Conservation (phyloP, 1,140 invertebrate genomes). For the Drosophila subobscura region DNA sequence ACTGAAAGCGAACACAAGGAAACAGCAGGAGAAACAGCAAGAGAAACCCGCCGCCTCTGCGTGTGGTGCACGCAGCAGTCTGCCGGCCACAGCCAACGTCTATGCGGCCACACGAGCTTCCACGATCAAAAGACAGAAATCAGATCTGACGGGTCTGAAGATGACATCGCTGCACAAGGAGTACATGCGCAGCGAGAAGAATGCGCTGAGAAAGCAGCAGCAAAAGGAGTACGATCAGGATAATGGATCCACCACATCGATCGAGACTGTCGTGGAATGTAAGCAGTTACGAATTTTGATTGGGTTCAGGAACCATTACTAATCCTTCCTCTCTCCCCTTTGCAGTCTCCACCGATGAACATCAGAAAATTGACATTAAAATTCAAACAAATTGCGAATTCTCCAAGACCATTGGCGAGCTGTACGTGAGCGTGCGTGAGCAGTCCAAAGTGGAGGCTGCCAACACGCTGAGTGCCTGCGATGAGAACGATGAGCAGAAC, state of each 20-base stretch:
- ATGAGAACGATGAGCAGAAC: slow-evolving; percentile 77
- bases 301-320: background rate
- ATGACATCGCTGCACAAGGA: slow-evolving; percentile 84
- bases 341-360: slow-evolving; percentile 59
- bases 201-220: slow-evolving; percentile 69
- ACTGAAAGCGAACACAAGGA: slow-evolving; percentile 24
- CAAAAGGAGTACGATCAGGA: slow-evolving; percentile 54
- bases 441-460: background rate
- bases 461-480: slow-evolving; percentile 66
- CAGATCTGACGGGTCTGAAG: slow-evolving; percentile 86
- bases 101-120: slow-evolving; percentile 40
- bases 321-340: background rate
- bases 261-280: slow-evolving; percentile 61
- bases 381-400: slow-evolving; percentile 82
- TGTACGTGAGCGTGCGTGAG: slow-evolving; percentile 64
- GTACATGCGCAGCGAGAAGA: slow-evolving; percentile 81
- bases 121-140: slow-evolving; percentile 85
- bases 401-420: slow-evolving; percentile 80
- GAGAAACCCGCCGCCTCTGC: slow-evolving; percentile 14
- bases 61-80: slow-evolving; percentile 24
- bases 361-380: slow-evolving; percentile 82
- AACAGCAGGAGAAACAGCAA: slow-evolving; percentile 24
- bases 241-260: slow-evolving; percentile 30
- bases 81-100: slow-evolving; percentile 14
- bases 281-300: slow-evolving; percentile 4